A percentile compares a stretch with the other conserved stretches of the same genome.
phyloP scores from a whole-genome alignment of 1,140 invertebrate species.

The Episyrphus balteatus region DNA sequence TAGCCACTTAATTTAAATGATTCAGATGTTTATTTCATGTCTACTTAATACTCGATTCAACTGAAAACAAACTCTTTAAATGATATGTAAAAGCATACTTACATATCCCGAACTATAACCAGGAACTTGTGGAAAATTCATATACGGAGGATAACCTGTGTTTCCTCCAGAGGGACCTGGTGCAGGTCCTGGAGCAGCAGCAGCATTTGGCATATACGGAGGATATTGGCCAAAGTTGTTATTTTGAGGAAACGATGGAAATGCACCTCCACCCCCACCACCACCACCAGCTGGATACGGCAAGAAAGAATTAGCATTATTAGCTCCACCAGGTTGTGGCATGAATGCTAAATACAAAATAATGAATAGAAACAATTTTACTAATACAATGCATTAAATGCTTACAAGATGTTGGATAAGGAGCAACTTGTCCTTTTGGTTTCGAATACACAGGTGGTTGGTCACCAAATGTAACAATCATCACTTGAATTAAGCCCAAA shows the following conservation, averaged over 20 bases:
- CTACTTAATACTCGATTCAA: too few species aligned
- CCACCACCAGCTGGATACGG: conserved; percentile 21
- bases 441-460: conserved; percentile 86
- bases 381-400: not conserved
- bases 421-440: conserved; percentile 38
- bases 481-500: conserved; percentile 74
- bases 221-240: conserved; percentile 25
- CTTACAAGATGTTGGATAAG: conserved; percentile 24
- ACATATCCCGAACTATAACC: conserved; percentile 31
- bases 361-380: not conserved
- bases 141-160: conserved; percentile 37
- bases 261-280: conserved; percentile 15
- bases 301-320: conserved; percentile 13
- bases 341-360: conserved; percentile 17
- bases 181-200: conserved; percentile 2
- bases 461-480: conserved; percentile 90
- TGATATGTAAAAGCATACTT: conserved; percentile 4
- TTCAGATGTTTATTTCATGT: too few species aligned
- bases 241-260: conserved; percentile 27
- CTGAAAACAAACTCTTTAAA: too few species aligned
- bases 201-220: conserved; percentile 11
- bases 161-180: conserved; percentile 4
- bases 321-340: conserved; percentile 17
- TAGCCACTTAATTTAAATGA: too few species aligned
- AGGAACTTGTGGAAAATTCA: conserved; percentile 38